Percentiles rank a stretch among this genome's conserved stretches.
Conservation (phyloP, 2,888 invertebrate species). For the Macrophya annulata region DNA sequence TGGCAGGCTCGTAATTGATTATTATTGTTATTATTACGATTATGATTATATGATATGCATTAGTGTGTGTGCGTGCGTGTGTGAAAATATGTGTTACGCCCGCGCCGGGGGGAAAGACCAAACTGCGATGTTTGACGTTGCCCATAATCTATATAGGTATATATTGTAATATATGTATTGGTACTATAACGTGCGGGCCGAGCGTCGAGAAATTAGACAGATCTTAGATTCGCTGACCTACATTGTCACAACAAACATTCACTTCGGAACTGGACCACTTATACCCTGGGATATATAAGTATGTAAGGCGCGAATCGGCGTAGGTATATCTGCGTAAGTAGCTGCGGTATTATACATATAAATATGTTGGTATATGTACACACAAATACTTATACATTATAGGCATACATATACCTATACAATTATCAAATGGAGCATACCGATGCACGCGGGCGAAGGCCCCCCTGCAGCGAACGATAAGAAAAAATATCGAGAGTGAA, state of each 20-base stretch:
- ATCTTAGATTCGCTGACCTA: constrained; percentile 58
- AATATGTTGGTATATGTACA: no score
- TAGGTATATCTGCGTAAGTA: background rate
- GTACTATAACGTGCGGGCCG: background rate
- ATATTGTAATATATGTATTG: background rate
- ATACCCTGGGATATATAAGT: background rate
- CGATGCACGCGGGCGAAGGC: constrained; percentile 1
- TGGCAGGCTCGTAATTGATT: constrained; percentile 1
- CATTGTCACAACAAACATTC: constrained; percentile 65
- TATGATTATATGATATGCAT: no score
- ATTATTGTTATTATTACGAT: no score
- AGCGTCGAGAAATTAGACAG: constrained; percentile 52
- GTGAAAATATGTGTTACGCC: no score
- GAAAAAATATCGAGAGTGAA: constrained; percentile 18
- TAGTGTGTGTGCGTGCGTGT: no score
- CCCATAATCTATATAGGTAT: background rate
- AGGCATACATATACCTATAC: background rate
- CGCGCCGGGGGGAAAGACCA: no score
- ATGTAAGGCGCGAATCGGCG: constrained; percentile 7
- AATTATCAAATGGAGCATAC: constrained; percentile 16
- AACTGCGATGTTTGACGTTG: background rate
- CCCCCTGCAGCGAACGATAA: background rate
- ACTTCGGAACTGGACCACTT: constrained; percentile 60
- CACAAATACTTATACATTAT: background rate
- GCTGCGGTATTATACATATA: background rate